Conservation (phyloP, 2,888 invertebrate species). For the Thumatha senex region DNA sequence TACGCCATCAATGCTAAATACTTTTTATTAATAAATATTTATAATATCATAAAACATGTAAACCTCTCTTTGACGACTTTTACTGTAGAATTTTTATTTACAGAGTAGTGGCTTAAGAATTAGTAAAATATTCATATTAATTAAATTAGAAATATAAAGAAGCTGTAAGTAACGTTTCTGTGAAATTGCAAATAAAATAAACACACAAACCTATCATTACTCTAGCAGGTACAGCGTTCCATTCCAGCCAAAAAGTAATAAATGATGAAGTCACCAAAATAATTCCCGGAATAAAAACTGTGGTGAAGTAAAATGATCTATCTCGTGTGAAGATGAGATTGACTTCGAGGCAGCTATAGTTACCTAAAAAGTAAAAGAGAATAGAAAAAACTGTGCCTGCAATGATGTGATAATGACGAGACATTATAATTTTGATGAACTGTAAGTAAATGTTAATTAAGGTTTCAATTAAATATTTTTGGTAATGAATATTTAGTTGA, state of each 20-base stretch:
- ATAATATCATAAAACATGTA: too few relatives aligned
- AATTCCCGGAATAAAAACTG: conserved; percentile 98
- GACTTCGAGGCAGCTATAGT: conserved; percentile 98
- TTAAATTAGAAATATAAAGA: too few relatives aligned
- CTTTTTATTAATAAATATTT: too few relatives aligned
- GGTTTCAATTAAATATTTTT: not conserved
- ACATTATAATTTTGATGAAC: conserved; percentile 11
- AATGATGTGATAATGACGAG: conserved; percentile 42
- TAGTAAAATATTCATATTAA: not conserved
- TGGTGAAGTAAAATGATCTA: conserved; percentile 98
- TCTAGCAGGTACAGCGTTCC: conserved; percentile 98
- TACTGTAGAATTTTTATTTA: too few relatives aligned
- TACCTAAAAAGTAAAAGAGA: conserved; percentile 87
- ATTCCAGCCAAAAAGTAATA: conserved; percentile 98
- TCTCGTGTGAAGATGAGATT: conserved; percentile 97
- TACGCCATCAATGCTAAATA: too few relatives aligned
- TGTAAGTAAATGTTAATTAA: conserved; percentile 7
- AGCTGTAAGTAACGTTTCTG: not conserved
- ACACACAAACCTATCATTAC: conserved; percentile 95
- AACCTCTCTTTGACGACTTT: too few relatives aligned
- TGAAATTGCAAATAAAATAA: conserved; percentile 48
- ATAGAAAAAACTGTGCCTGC: conserved; percentile 52
- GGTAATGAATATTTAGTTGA: not conserved
- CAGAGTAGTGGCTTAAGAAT: not conserved
- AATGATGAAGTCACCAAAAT: conserved; percentile 98